Evolutionary conservation across 2,113 vertebrate genomes (phyloP).

Genomic region (Apodemus speciosus): DNA sequence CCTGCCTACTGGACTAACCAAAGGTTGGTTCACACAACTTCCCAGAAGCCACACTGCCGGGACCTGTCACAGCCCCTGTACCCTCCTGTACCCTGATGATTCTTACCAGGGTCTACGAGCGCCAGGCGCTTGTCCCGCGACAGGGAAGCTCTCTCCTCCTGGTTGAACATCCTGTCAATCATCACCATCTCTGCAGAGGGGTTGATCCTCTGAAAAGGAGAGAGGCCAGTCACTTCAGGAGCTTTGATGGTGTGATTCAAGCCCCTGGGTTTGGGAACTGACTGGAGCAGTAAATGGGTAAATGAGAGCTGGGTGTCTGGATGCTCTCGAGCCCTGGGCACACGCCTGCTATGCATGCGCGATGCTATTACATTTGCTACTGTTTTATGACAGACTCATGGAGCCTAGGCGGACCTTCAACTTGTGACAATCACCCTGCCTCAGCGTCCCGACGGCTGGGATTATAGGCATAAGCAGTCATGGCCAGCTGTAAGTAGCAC

Average conservation of each 20-base stretch:
- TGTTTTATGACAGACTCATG: neutral
- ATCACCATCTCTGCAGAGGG: slow-evolving; percentile 99
- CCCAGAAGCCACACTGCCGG: fast-evolving
- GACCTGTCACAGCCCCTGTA: neutral
- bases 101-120: slow-evolving; percentile 95
- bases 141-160: slow-evolving; percentile 94
- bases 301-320: neutral
- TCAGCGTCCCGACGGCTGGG: neutral
- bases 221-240: slow-evolving; percentile 45
- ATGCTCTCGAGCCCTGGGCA: neutral
- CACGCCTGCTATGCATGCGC: neutral
- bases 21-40: neutral
- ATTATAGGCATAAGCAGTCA: neutral
- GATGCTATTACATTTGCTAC: neutral
- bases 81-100: neutral
- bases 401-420: neutral
- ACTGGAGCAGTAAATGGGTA: neutral
- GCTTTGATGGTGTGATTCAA: neutral
- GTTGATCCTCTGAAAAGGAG: slow-evolving; percentile 87
- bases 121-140: slow-evolving; percentile 95
- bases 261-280: neutral
- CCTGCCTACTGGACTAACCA: neutral
- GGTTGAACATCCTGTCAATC: slow-evolving; percentile 98
- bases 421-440: neutral
- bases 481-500: no score